A percentile compares a stretch with the other conserved stretches of the same genome.
These are phyloP conservation scores for Orius insidiosus DNA, from an alignment of 1,140 invertebrate species.

Conservation along the genomic window DNA sequence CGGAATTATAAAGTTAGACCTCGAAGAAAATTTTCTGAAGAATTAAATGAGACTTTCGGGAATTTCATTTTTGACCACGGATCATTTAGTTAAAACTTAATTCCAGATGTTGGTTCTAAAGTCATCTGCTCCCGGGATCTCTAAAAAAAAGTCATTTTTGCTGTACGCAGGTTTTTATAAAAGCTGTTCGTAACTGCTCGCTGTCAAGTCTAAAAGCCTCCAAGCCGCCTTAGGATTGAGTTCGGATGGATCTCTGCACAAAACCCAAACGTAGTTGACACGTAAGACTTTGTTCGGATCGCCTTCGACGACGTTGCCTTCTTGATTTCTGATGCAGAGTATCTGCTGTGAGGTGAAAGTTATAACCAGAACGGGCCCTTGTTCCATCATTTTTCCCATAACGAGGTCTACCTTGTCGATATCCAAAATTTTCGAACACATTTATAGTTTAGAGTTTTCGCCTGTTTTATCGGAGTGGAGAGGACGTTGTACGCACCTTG, in stretches of 20 bases:
- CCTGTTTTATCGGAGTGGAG: slow-evolving; percentile 74
- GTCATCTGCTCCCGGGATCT: too few relatives aligned
- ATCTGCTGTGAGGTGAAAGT: slow-evolving; percentile 94
- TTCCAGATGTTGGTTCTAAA: too few relatives aligned
- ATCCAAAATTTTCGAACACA: slow-evolving; percentile 84
- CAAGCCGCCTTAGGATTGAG: slow-evolving; percentile 89
- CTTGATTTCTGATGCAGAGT: slow-evolving; percentile 69
- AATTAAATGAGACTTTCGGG: too few relatives aligned
- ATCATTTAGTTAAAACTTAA: too few relatives aligned
- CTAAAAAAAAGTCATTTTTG: too few relatives aligned
- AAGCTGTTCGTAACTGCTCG: slow-evolving; percentile 76
- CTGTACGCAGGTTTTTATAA: too few relatives aligned
- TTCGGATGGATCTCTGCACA: slow-evolving; percentile 88
- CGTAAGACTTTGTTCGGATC: slow-evolving; percentile 87
- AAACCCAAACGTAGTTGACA: slow-evolving; percentile 91
- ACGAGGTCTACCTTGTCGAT: slow-evolving; percentile 89
- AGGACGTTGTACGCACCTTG: slow-evolving; percentile 89
- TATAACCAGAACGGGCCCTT: slow-evolving; percentile 92
- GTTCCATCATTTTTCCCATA: slow-evolving; percentile 98
- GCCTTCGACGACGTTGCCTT: slow-evolving; percentile 81
- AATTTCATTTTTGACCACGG: too few relatives aligned
- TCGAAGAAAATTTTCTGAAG: too few relatives aligned
- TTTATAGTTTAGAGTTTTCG: slow-evolving; percentile 54
- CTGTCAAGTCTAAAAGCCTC: slow-evolving; percentile 87
- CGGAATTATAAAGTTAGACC: too few relatives aligned